phyloP scores from a whole-genome alignment of 2,888 invertebrate genomes.

The Dromius quadrimaculatus region DNA sequence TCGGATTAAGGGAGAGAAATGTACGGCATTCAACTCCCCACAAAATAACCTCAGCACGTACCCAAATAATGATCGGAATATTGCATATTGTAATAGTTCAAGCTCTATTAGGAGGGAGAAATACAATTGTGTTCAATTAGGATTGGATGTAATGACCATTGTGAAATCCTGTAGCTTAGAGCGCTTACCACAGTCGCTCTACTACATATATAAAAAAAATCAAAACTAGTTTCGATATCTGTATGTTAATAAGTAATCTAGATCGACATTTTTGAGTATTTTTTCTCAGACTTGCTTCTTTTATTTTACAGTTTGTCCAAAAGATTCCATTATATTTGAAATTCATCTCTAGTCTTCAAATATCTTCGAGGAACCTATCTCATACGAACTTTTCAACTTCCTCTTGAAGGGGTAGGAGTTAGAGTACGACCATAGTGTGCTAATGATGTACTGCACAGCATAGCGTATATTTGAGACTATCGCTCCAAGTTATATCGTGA shows the following conservation, averaged over 20 bases:
- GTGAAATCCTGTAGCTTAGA: too few relatives aligned
- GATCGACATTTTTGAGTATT: background rate
- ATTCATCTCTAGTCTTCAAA: background rate
- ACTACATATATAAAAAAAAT: background rate
- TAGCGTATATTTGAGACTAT: slow-evolving; percentile 27
- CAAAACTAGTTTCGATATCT: too few relatives aligned
- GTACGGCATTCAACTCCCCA: slow-evolving; percentile 13
- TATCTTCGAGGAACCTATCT: slow-evolving; percentile 13
- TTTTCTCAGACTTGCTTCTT: background rate
- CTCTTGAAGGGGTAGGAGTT: slow-evolving; percentile 5
- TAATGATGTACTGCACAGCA: slow-evolving; percentile 26
- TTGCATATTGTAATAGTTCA: too few relatives aligned
- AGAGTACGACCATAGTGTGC: background rate
- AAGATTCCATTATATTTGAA: slow-evolving; percentile 2
- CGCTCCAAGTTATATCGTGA: slow-evolving; percentile 47
- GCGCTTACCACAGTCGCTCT: too few relatives aligned
- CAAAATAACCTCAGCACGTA: slow-evolving; percentile 32
- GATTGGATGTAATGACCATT: too few relatives aligned
- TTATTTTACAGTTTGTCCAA: background rate
- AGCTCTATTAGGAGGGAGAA: too few relatives aligned
- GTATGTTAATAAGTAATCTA: background rate
- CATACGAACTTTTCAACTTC: slow-evolving; percentile 26
- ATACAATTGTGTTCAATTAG: too few relatives aligned
- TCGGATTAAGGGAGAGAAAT: slow-evolving; percentile 12
- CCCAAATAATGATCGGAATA: slow-evolving; percentile 44